A percentile compares a stretch with the other conserved stretches of the same genome.
phyloP scores from a whole-genome alignment of 2,113 vertebrate genomes.

The Syngnathus typhle region DNA sequence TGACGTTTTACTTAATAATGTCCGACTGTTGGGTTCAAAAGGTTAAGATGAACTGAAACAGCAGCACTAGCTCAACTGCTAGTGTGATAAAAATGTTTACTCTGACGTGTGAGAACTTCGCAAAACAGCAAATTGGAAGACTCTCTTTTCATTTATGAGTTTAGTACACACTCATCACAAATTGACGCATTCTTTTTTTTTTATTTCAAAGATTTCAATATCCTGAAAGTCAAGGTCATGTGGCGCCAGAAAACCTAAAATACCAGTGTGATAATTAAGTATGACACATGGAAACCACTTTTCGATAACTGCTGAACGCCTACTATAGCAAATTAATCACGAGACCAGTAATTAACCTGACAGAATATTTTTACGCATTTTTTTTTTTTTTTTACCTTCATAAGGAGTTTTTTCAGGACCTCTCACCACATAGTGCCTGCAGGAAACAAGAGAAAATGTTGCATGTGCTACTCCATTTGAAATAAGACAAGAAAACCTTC shows the following conservation, averaged over 20 bases:
- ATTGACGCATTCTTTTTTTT: background rate
- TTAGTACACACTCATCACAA: background rate
- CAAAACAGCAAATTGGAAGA: background rate
- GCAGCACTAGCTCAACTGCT: background rate
- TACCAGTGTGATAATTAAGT: background rate
- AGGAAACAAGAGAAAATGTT: background rate
- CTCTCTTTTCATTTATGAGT: background rate
- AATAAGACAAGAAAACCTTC: background rate
- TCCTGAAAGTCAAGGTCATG: background rate
- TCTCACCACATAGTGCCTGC: conserved; percentile 93
- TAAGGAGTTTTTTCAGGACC: conserved; percentile 97
- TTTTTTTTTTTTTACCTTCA: conserved; percentile 76
- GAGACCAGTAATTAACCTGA: background rate
- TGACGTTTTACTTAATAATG: too few species aligned
- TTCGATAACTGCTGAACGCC: background rate
- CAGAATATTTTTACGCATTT: background rate
- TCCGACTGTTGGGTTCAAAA: background rate
- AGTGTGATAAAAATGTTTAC: background rate
- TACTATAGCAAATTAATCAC: background rate
- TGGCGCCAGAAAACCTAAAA: background rate
- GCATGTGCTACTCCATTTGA: background rate
- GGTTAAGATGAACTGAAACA: background rate
- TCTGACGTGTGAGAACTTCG: background rate
- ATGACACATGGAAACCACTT: background rate
- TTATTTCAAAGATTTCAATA: background rate